Evolutionary conservation across 2,113 vertebrate genomes (phyloP).

Genomic region (Cavia porcellus): DNA sequence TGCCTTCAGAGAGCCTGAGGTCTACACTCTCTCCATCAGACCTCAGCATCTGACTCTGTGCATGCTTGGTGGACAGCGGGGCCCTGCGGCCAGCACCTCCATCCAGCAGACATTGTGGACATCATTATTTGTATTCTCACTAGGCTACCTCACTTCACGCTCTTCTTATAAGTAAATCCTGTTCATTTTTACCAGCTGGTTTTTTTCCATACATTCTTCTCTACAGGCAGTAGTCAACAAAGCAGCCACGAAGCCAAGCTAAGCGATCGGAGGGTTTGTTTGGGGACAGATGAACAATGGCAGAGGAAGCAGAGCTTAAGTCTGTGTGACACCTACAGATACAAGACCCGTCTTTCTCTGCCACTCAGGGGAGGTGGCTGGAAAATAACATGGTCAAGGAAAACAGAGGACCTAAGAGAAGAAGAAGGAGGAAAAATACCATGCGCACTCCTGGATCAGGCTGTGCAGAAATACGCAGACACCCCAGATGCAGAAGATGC

Average conservation of each 20-base stretch:
- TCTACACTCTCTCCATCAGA: not conserved
- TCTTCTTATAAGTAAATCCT: not conserved
- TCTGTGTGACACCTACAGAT: not conserved
- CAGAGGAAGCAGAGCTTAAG: not conserved
- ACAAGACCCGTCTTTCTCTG: not conserved
- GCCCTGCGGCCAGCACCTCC: not conserved
- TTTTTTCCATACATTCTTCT: not conserved
- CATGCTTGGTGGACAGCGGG: not conserved
- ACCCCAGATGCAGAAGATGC: accelerated
- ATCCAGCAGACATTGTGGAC: too few species aligned
- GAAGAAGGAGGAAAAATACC: not conserved
- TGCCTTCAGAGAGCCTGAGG: not conserved
- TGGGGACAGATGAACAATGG: not conserved
- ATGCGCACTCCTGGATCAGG: not conserved
- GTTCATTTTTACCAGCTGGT: not conserved
- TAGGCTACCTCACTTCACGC: not conserved
- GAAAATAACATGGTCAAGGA: conserved; percentile 7
- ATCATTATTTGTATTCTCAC: not conserved
- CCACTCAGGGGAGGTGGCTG: not conserved
- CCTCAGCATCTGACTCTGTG: not conserved
- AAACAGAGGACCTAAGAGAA: not conserved
- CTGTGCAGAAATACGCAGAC: not conserved
- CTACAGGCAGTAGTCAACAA: not conserved
- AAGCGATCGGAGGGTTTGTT: not conserved
- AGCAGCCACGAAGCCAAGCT: not conserved